phyloP scores from a whole-genome alignment of 2,797 vertebrate genomes.

The Rhodeus uyekii region DNA sequence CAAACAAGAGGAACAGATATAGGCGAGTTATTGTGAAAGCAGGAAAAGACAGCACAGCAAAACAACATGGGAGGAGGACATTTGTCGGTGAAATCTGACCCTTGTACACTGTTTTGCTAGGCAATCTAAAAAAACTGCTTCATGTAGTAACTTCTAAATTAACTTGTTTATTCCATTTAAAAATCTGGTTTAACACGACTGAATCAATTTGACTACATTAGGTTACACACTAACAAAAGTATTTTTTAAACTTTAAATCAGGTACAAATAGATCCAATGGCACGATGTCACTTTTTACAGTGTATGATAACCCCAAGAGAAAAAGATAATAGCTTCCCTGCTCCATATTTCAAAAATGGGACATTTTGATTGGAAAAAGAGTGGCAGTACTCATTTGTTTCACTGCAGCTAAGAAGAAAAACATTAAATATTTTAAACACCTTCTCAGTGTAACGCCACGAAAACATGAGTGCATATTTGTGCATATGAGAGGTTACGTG shows the following conservation, averaged over 20 bases:
- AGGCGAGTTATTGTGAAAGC: slow-evolving; percentile 1
- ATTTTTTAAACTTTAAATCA: background rate
- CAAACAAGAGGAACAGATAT: slow-evolving; percentile 2
- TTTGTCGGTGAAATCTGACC: slow-evolving; percentile 51
- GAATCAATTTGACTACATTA: background rate
- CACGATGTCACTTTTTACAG: background rate
- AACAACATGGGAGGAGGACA: background rate
- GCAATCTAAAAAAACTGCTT: background rate
- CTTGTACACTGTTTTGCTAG: background rate
- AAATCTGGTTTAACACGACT: background rate
- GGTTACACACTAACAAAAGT: background rate
- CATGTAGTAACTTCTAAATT: background rate
- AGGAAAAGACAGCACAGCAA: slow-evolving; percentile 24
- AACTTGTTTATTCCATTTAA: background rate
- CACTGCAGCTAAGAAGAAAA: slow-evolving; percentile 55
- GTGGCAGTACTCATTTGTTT: slow-evolving; percentile 40
- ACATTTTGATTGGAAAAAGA: slow-evolving; percentile 5
- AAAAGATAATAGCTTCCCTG: slow-evolving; percentile 16
- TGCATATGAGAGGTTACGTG: too few relatives aligned
- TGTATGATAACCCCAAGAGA: background rate
- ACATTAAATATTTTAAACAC: slow-evolving; percentile 33
- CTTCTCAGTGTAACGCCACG: slow-evolving; percentile 7
- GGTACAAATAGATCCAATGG: background rate
- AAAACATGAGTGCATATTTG: background rate
- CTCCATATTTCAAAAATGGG: slow-evolving; percentile 15